Evolutionary conservation across 92 coral and sea anemone genomes (phyloP).

Genomic region (Pocillopora meandrina): DNA sequence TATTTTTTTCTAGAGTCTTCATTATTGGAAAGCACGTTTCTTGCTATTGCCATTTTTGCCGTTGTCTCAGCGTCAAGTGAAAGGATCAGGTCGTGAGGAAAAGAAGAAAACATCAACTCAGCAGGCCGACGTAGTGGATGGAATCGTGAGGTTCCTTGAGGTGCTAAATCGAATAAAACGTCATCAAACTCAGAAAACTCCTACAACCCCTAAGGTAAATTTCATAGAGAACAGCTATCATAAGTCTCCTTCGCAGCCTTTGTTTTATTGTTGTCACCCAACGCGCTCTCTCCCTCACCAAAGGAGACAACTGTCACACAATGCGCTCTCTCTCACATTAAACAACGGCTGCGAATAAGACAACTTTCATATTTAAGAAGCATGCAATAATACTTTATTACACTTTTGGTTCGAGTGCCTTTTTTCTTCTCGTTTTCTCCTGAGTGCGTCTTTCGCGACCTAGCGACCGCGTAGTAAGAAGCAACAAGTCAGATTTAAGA

Average conservation of each 20-base stretch:
- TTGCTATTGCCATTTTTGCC: conserved; percentile 84
- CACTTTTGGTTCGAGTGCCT: too few species aligned
- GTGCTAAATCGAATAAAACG: conserved; percentile 89
- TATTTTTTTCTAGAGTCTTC: conserved; percentile 63
- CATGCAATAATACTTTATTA: too few species aligned
- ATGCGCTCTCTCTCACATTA: too few species aligned
- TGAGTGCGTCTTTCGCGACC: too few species aligned
- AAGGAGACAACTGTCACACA: too few species aligned
- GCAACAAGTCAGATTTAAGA: too few species aligned
- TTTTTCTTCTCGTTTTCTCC: too few species aligned
- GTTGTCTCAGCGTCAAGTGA: conserved; percentile 57
- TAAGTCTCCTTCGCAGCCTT: neutral
- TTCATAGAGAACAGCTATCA: neutral
- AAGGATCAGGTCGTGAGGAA: conserved; percentile 37
- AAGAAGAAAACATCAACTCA: conserved; percentile 43
- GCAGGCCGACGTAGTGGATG: conserved; percentile 69
- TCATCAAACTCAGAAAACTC: conserved; percentile 55
- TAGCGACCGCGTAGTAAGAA: too few species aligned
- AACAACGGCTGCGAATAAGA: too few species aligned
- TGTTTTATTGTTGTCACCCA: too few species aligned
- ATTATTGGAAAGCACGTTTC: conserved; percentile 92
- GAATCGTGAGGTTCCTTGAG: conserved; percentile 84
- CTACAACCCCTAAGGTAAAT: conserved; percentile 65
- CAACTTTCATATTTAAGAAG: too few species aligned
- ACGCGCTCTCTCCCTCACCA: too few species aligned